These are phyloP conservation scores for Rana temporaria DNA, from an alignment of 2,113 vertebrate species.

Conservation along the genomic window DNA sequence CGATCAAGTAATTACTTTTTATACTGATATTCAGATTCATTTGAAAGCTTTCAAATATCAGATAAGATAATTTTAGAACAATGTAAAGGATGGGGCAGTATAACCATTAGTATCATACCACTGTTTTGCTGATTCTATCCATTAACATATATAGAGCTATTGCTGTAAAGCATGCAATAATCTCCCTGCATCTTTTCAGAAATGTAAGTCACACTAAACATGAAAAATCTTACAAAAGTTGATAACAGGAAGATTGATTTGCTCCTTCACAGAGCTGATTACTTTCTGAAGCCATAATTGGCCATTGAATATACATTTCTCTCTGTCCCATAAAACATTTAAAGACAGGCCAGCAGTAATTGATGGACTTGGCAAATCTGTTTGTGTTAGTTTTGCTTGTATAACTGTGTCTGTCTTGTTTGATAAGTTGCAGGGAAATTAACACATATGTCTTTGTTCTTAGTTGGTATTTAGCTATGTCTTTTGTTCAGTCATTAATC, in stretches of 20 bases:
- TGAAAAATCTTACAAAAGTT: constrained; percentile 33
- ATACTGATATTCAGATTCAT: too few species aligned
- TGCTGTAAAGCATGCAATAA: background rate
- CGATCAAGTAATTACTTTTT: too few species aligned
- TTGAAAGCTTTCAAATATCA: too few species aligned
- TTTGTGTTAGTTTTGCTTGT: constrained; percentile 39
- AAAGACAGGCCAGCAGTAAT: background rate
- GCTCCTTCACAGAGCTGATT: background rate
- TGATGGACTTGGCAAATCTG: constrained; percentile 29
- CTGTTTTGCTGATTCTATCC: background rate
- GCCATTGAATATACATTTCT: constrained; percentile 32
- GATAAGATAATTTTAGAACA: too few species aligned
- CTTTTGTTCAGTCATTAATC: background rate
- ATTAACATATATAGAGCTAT: background rate
- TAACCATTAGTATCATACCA: background rate
- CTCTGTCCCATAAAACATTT: constrained; percentile 10
- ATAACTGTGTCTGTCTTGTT: constrained; percentile 13
- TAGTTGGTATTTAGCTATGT: background rate
- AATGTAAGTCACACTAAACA: background rate
- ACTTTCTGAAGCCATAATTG: background rate
- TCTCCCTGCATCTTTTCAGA: background rate
- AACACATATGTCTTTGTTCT: background rate
- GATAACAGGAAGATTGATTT: constrained; percentile 27
- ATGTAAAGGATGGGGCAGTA: background rate
- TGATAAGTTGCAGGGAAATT: constrained; percentile 39